phyloP scores from a whole-genome alignment of 1,140 invertebrate species.

The Macrobrachium rosenbergii region DNA sequence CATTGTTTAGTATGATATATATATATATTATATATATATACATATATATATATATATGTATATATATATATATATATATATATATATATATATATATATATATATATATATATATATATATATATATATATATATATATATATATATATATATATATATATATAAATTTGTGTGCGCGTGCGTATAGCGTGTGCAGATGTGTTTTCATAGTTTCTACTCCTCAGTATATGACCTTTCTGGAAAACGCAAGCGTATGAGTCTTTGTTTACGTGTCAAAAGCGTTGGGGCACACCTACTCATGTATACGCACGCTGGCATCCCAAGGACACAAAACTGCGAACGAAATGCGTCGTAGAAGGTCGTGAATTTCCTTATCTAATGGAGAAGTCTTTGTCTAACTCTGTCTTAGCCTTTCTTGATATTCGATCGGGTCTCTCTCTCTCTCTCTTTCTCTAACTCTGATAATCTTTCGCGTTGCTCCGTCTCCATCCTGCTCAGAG shows the following conservation, averaged over 20 bases:
- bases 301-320: too few relatives aligned
- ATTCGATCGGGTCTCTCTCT: constrained; percentile 11
- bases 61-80: constrained; percentile 24
- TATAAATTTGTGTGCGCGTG: constrained; percentile 16
- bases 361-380: too few relatives aligned
- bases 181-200: not conserved
- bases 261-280: too few relatives aligned
- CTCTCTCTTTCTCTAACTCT: constrained; percentile 26
- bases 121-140: constrained; percentile 43
- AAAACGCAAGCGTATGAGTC: too few relatives aligned
- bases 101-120: constrained; percentile 43
- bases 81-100: constrained; percentile 40
- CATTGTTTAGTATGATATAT: not conserved
- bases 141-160: constrained; percentile 43
- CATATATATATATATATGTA: constrained; percentile 11
- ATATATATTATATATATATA: constrained; percentile 24
- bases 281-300: too few relatives aligned
- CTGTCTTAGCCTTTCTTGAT: constrained; percentile 18
- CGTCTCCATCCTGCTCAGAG: not conserved
- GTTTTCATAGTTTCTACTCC: not conserved
- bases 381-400: not conserved
- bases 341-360: too few relatives aligned
- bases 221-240: too few relatives aligned
- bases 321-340: too few relatives aligned
- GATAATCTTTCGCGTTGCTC: not conserved